Percentiles rank a stretch among this genome's conserved stretches.
phyloP scores from a whole-genome alignment of 2,113 vertebrate species.

The Dissostichus mawsoni region DNA sequence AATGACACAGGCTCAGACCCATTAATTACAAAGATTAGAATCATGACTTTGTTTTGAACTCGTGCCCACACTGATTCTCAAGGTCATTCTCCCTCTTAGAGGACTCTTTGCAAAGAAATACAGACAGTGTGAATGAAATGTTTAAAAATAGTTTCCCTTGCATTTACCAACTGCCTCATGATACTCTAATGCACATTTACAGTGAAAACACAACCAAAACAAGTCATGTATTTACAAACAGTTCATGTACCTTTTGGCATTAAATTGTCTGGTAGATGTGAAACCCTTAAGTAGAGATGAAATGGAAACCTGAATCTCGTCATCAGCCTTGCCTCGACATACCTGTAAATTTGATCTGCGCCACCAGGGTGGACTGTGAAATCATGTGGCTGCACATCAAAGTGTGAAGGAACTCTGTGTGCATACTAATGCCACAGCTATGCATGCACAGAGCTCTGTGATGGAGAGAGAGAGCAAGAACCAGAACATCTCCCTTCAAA shows the following conservation, averaged over 20 bases:
- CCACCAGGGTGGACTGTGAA: slow-evolving; percentile 83
- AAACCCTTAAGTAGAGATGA: slow-evolving; percentile 62
- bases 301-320: slow-evolving; percentile 75
- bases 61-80: slow-evolving; percentile 29
- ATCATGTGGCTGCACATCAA: slow-evolving; percentile 84
- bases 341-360: slow-evolving; percentile 84
- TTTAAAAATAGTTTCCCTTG: not conserved
- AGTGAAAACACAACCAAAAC: slow-evolving; percentile 11
- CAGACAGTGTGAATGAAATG: not conserved
- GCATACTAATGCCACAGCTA: slow-evolving; percentile 80
- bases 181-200: not conserved
- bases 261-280: slow-evolving; percentile 61
- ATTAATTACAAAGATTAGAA: slow-evolving; percentile 74
- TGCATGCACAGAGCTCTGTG: slow-evolving; percentile 43
- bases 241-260: slow-evolving; percentile 29
- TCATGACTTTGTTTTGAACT: slow-evolving; percentile 66
- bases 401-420: slow-evolving; percentile 76
- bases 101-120: slow-evolving; percentile 24
- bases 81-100: slow-evolving; percentile 50
- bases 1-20: slow-evolving; percentile 60
- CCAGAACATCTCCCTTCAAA: slow-evolving; percentile 61
- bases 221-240: slow-evolving; percentile 25
- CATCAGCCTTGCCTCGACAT: slow-evolving; percentile 77
- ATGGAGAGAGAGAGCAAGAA: slow-evolving; percentile 30
- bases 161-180: not conserved